phyloP scores from a whole-genome alignment of 2,797 vertebrate genomes.

The Enteromius anoplus region DNA sequence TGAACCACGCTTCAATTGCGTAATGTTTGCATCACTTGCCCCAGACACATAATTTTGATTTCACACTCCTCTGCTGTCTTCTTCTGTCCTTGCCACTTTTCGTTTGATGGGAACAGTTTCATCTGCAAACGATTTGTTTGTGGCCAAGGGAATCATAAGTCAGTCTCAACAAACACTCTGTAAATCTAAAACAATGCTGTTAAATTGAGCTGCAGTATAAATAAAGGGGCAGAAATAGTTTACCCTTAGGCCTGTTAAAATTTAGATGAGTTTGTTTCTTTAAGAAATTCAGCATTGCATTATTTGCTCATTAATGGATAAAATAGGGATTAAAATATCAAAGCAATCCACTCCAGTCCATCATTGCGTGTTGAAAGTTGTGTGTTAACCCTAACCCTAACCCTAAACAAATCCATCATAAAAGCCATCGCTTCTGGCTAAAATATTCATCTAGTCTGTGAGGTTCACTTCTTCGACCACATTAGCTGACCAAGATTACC shows the following conservation, averaged over 20 bases:
- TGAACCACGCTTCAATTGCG: conserved; percentile 12
- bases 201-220: not conserved
- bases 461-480: not conserved
- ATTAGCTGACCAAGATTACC: not conserved
- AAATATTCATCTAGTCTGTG: not conserved
- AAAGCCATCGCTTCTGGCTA: not conserved
- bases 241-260: not conserved
- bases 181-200: not conserved
- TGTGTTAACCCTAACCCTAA: not conserved
- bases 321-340: not conserved
- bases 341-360: not conserved
- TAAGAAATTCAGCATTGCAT: not conserved
- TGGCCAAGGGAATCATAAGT: conserved; percentile 37
- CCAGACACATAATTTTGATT: conserved; percentile 28
- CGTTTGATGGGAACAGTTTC: conserved; percentile 37
- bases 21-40: conserved; percentile 35
- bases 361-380: not conserved
- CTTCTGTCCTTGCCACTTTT: conserved; percentile 6
- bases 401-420: not conserved
- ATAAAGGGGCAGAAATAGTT: not conserved
- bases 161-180: conserved; percentile 40
- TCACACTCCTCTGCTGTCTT: conserved; percentile 31
- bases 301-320: not conserved
- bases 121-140: conserved; percentile 58
- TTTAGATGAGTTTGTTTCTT: not conserved